Base-by-base conservation (phyloP, 2,797 vertebrate species). In the Malacoraja senta region DNA sequence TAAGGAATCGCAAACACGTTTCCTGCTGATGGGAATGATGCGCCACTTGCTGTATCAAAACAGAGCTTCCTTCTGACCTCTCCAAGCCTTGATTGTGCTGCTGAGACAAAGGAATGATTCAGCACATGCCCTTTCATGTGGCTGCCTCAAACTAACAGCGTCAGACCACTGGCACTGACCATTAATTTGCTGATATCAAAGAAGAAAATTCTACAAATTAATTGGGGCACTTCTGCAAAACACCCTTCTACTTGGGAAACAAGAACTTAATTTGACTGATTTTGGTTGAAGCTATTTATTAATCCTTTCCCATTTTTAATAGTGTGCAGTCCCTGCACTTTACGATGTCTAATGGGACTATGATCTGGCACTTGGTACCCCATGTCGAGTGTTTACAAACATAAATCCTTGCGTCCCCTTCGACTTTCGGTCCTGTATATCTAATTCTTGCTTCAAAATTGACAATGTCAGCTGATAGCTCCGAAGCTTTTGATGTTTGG, bases 31-130 rank as follows among this genome's bases (percentile, higher is more conserved):
- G 44, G 94, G 94, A 94, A 94, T 95, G 96, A 96, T 96, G 95
- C 95, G 94, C 96, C 94, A 95, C 96, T 95, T 95, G 95, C 96
- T 96, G 96, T 95, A 95, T 95, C 94, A 94, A 95, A 95, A 97
- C 96, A 97, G 96, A 96, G 96, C 95, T 93, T 96, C 97, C 96
- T 97, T 97, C 97, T 97, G 96, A 96, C 96, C 96, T 96, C 95
- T 95, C 95, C 91, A 95, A 96, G 95, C 94, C 94, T 94, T 94
- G 95, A 97, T 96, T 96, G 96, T 97, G 96, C 96, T 95, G 94
- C 24, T 94, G 79, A 95, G 96, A 97, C 97, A 97, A 97, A 97
- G 97, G 95, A 94, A 95, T 96, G 96, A 97, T 97, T 97, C 97
- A 97, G 97, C 96, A 96, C 96, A 96, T 95, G 96, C 97, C 96